A percentile compares a stretch with the other conserved stretches of the same genome.
Conservation (phyloP, 2,888 invertebrate species). For the Sthenelais limicola region DNA sequence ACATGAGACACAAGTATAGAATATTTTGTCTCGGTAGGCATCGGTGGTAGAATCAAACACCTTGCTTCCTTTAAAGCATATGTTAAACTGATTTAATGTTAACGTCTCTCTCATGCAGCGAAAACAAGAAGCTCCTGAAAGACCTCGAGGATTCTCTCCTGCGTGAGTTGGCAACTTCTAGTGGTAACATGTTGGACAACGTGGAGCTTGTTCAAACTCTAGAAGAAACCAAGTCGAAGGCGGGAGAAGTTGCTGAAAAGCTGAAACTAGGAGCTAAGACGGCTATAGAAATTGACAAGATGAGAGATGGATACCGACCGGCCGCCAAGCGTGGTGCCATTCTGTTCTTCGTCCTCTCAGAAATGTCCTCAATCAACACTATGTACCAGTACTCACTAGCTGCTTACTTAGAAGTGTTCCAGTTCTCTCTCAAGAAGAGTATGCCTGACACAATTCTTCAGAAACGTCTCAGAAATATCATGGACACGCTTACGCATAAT, state of each 20-base stretch:
- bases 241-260: slow-evolving; percentile 84
- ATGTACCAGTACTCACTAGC: slow-evolving; percentile 95
- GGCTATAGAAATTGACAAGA: slow-evolving; percentile 84
- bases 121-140: slow-evolving; percentile 87
- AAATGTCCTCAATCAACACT: slow-evolving; percentile 88
- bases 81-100: no score
- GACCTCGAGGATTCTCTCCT: slow-evolving; percentile 89
- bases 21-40: no score
- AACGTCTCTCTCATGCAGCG: slow-evolving; percentile 72
- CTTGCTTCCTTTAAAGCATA: no score
- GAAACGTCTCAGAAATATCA: slow-evolving; percentile 85
- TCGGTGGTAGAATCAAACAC: no score
- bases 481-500: slow-evolving; percentile 87
- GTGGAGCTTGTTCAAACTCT: slow-evolving; percentile 87
- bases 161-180: slow-evolving; percentile 86
- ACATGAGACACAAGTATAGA: no score
- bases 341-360: slow-evolving; percentile 90
- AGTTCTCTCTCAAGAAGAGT: slow-evolving; percentile 85
- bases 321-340: slow-evolving; percentile 90
- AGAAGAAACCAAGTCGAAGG: slow-evolving; percentile 91
- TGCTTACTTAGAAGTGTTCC: slow-evolving; percentile 88
- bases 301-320: slow-evolving; percentile 88
- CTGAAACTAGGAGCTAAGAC: slow-evolving; percentile 84
- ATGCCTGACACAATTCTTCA: slow-evolving; percentile 84
- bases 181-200: slow-evolving; percentile 94